A percentile compares a stretch with the other conserved stretches of the same genome.
Conservation (phyloP, 2,113 vertebrate genomes). For the Tiliqua scincoides region DNA sequence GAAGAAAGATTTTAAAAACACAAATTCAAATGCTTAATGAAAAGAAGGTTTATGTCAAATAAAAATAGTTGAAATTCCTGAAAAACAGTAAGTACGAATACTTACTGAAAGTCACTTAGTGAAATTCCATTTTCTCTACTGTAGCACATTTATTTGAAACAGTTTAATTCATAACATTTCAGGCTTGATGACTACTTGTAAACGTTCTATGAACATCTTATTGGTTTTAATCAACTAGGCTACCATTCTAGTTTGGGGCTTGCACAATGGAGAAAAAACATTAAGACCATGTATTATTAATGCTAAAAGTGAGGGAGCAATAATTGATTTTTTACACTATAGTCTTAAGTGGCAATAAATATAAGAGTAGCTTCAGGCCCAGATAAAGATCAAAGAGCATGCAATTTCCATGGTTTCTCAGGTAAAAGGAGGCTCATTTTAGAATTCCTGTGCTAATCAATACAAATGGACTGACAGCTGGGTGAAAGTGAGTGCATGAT, state of each 20-base stretch:
- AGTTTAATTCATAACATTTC: constrained; percentile 23
- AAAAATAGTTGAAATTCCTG: constrained; percentile 4
- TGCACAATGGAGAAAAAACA: constrained; percentile 31
- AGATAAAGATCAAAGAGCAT: constrained; percentile 42
- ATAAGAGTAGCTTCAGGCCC: constrained; percentile 37
- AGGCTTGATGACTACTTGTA: constrained; percentile 18
- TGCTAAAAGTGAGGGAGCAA: constrained; percentile 35
- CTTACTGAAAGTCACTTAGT: neutral
- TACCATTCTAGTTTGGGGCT: constrained; percentile 34
- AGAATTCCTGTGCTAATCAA: constrained; percentile 38
- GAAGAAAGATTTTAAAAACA: neutral
- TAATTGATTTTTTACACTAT: constrained; percentile 43
- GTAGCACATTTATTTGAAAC: constrained; percentile 17
- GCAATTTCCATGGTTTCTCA: constrained; percentile 24
- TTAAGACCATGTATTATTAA: constrained; percentile 49
- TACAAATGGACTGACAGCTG: neutral
- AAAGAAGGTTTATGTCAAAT: neutral
- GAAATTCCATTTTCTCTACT: constrained; percentile 15
- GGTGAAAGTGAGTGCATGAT: neutral
- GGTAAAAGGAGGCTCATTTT: constrained; percentile 24
- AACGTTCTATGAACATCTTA: constrained; percentile 6
- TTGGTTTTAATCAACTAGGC: constrained; percentile 46
- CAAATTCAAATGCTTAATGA: neutral
- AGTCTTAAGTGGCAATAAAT: constrained; percentile 48
- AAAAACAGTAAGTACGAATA: neutral